Evolutionary conservation across 1,140 invertebrate genomes (phyloP), one percentile per base, ranked within the genome.

Genomic region (Ips typographus): DNA sequence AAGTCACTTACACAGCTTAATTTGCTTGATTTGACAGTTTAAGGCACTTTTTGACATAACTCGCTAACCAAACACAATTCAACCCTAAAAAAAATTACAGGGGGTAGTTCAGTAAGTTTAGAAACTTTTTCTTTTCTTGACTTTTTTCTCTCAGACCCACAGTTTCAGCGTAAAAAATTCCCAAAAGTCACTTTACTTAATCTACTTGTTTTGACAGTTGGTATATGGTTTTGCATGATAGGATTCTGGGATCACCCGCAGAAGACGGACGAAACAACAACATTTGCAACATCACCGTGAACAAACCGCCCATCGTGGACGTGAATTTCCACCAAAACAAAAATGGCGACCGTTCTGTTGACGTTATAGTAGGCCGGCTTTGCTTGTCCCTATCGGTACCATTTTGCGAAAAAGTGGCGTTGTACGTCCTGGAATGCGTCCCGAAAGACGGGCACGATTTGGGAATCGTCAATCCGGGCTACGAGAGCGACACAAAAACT

Each of bases 321-420:
- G 77, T 90, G 2, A 86, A 86, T 0, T 90, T 86, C 78, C 82
- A 86, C 74, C 83, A 86, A 73, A 86, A 85, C 38, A 85, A 86
- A 71, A 82, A 85, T n/a, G 84, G 87, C 39, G 88, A 89, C 69
- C 84, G 80, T 71, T 85, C 84, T 77, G 84, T 86, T 42, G 88
- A 93, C 77, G 83, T 90, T 39, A 84, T 89, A 8, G 84, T 93
- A 8, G 91, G 93, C 74, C 84, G 90, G 59, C 86, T 90, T 2
- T 82, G 89, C 57, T 75, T 92, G n/a, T 91, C 91, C 77, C 77
- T 93, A 1, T 89, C 89, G 1, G 84, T 91, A 39, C 86, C 90
- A 8, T 92, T 92, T 80, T 79, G 90, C 6, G 82, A 90, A 70
- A 86, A 88, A 47, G 62, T 70, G 7, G 84, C 85, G 0, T 81